A percentile compares a stretch with the other conserved stretches of the same genome.
Conservation (phyloP, 2,113 vertebrate species). For the Prunella himalayana region DNA sequence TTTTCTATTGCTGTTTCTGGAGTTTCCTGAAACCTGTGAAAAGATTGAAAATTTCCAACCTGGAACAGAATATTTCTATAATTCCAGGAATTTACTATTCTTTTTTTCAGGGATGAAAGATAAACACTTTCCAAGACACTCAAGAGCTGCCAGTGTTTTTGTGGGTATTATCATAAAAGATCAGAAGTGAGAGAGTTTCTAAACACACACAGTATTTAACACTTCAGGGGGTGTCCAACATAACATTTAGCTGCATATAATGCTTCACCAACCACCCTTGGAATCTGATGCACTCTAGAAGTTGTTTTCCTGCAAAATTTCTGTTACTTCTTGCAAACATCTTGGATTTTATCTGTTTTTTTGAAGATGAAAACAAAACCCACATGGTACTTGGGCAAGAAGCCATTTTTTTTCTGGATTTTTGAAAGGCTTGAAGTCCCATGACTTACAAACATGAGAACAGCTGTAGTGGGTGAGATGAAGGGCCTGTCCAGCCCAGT, state of each 20-base stretch:
- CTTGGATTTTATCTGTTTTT: not conserved
- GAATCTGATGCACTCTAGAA: not conserved
- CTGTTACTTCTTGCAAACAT: not conserved
- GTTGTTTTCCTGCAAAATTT: not conserved
- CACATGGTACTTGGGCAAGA: not conserved
- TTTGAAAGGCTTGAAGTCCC: constrained; percentile 1
- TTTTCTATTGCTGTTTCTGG: not conserved
- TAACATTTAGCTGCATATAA: not conserved
- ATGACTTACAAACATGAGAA: constrained; percentile 8
- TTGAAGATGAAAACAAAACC: constrained; percentile 18
- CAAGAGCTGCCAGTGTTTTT: not conserved
- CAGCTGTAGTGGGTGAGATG: not conserved
- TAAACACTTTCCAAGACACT: not conserved
- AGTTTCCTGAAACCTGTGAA: not conserved
- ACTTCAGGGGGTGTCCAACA: not conserved
- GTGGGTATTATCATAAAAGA: not conserved
- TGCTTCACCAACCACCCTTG: not conserved
- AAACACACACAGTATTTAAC: not conserved
- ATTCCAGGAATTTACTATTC: not conserved
- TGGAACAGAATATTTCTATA: not conserved
- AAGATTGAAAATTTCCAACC: not conserved
- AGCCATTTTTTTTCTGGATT: not conserved
- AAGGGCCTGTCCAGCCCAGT: not conserved
- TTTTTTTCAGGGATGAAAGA: not conserved
- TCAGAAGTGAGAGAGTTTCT: not conserved